A percentile compares a stretch with the other conserved stretches of the same genome.
phyloP scores from a whole-genome alignment of 1,140 invertebrate species.

The Hestina assimilis region DNA sequence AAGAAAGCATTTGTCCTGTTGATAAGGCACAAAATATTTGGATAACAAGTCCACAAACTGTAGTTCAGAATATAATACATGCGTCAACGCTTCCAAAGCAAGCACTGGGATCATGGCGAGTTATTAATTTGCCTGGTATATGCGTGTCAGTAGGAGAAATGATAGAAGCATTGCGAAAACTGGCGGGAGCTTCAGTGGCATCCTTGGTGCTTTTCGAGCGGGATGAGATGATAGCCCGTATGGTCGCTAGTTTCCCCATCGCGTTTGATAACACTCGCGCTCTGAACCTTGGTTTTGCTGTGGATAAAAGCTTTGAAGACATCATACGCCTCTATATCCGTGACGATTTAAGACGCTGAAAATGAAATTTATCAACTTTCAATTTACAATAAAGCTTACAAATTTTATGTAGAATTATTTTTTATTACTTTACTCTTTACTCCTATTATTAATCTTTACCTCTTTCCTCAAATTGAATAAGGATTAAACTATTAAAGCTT shows the following conservation, averaged over 20 bases:
- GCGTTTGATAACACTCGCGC: slow-evolving; percentile 45
- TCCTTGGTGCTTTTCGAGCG: slow-evolving; percentile 39
- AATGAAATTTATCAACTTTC: background rate
- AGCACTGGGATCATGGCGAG: slow-evolving; percentile 39
- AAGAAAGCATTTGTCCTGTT: slow-evolving; percentile 44
- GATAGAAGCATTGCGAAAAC: slow-evolving; percentile 37
- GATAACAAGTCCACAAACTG: slow-evolving; percentile 48
- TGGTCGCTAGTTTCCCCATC: slow-evolving; percentile 48
- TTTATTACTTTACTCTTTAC: too few relatives aligned
- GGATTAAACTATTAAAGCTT: too few relatives aligned
- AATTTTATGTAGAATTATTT: too few relatives aligned
- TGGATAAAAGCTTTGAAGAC: slow-evolving; percentile 45
- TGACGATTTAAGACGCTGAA: slow-evolving; percentile 13
- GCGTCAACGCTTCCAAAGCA: slow-evolving; percentile 33
- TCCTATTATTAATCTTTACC: too few relatives aligned
- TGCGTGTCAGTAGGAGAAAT: slow-evolving; percentile 44
- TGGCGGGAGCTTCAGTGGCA: slow-evolving; percentile 39
- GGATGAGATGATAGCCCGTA: slow-evolving; percentile 36
- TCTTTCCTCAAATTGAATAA: too few relatives aligned
- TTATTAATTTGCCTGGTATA: slow-evolving; percentile 53
- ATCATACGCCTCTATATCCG: slow-evolving; percentile 36
- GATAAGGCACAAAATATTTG: slow-evolving; percentile 39
- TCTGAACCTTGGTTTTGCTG: slow-evolving; percentile 46
- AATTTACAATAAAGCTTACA: too few relatives aligned
- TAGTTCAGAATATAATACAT: slow-evolving; percentile 46